A percentile compares a stretch with the other conserved stretches of the same genome.
Conservation (phyloP, 1,140 invertebrate species). For the Anagrus nilaparvatae region DNA sequence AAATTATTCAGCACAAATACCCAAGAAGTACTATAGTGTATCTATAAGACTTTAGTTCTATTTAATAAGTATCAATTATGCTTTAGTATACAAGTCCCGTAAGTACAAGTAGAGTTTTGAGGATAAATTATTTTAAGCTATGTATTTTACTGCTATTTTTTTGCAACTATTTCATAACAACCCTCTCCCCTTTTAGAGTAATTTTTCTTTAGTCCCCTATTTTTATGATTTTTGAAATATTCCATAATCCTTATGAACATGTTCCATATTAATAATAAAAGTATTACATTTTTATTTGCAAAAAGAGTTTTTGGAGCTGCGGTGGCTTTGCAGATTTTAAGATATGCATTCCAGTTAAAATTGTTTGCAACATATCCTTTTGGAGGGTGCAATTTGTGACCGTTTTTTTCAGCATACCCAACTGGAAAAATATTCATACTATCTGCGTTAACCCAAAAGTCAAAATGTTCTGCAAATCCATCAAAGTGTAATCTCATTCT, state of each 20-base stretch:
- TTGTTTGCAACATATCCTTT: constrained; percentile 50
- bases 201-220: too few relatives aligned
- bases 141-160: constrained; percentile 4
- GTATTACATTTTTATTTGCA: constrained; percentile 50
- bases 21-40: too few relatives aligned
- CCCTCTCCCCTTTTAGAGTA: too few relatives aligned
- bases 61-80: too few relatives aligned
- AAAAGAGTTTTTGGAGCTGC: constrained; percentile 75
- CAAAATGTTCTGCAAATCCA: constrained; percentile 79
- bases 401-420: constrained; percentile 85
- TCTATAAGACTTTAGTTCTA: too few relatives aligned
- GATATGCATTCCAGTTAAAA: constrained; percentile 80
- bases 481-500: constrained; percentile 85
- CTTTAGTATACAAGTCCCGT: too few relatives aligned
- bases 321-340: constrained; percentile 64
- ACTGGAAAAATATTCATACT: constrained; percentile 83
- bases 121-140: neutral
- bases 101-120: too few relatives aligned
- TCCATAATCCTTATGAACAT: neutral
- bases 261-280: constrained; percentile 1
- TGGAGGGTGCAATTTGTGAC: constrained; percentile 64
- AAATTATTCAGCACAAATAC: too few relatives aligned
- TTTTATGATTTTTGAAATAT: too few relatives aligned
- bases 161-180: constrained; percentile 2
- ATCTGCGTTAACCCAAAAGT: constrained; percentile 91